Evolutionary conservation across 1,140 invertebrate genomes (phyloP).

Genomic region (Rhynchophorus ferrugineus): DNA sequence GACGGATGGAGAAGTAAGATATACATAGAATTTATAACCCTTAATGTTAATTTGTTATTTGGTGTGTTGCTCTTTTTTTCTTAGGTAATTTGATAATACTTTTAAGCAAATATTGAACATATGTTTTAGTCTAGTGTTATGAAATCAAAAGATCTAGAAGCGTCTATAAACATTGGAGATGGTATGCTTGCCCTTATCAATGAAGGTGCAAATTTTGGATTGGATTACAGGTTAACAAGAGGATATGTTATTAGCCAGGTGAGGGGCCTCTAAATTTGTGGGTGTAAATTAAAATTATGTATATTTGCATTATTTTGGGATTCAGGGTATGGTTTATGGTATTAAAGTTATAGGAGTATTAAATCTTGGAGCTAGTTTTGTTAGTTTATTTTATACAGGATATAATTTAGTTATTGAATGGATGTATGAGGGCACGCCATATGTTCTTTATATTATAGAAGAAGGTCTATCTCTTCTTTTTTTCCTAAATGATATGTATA

Average conservation of each 20-base stretch:
- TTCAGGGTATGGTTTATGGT: constrained; percentile 25
- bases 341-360: constrained; percentile 31
- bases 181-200: constrained; percentile 35
- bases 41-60: no score
- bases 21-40: no score
- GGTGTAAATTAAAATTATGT: no score
- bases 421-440: constrained; percentile 26
- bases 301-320: no score
- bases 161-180: constrained; percentile 39
- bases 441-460: constrained; percentile 35
- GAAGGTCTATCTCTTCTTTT: constrained; percentile 39
- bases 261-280: constrained; percentile 3
- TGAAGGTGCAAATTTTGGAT: constrained; percentile 30
- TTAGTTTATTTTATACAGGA: constrained; percentile 28
- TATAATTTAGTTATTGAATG: constrained; percentile 30
- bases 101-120: no score
- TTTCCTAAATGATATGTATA: constrained; percentile 39
- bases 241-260: constrained; percentile 29
- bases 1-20: constrained; percentile 35
- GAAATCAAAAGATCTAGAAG: constrained; percentile 36
- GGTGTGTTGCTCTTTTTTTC: no score
- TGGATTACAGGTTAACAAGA: constrained; percentile 23
- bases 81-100: no score
- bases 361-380: constrained; percentile 29
- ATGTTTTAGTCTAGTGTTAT: constrained; percentile 35